Percentiles rank a stretch among this genome's conserved stretches.
phyloP scores from a whole-genome alignment of 2,888 invertebrate genomes.

The Platerodrilus igneus region DNA sequence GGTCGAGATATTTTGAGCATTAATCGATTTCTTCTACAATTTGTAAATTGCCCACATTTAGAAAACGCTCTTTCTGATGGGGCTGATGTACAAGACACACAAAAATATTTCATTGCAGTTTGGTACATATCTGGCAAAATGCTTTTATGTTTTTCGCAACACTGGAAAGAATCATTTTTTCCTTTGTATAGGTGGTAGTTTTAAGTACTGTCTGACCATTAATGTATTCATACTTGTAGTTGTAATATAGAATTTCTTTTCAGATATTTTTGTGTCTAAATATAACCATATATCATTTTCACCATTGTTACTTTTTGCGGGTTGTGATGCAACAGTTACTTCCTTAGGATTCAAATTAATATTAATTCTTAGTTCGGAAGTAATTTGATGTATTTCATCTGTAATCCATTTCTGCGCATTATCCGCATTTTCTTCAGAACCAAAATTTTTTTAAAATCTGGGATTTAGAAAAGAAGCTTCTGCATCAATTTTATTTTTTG shows the following conservation, averaged over 20 bases:
- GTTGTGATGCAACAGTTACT: no score
- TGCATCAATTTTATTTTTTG: no score
- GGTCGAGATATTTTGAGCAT: conserved; percentile 23
- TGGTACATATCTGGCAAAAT: conserved; percentile 27
- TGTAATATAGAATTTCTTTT: conserved; percentile 10
- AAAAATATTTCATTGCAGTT: conserved; percentile 25
- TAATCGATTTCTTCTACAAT: conserved; percentile 25
- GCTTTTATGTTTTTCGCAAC: conserved; percentile 25
- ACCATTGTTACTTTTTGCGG: no score
- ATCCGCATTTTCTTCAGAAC: background rate
- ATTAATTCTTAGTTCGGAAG: no score
- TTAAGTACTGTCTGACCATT: conserved; percentile 21
- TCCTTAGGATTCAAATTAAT: no score
- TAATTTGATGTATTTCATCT: no score
- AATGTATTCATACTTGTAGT: conserved; percentile 10
- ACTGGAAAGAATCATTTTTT: conserved; percentile 22
- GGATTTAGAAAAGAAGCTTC: no score
- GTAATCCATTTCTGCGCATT: background rate
- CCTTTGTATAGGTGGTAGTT: conserved; percentile 18
- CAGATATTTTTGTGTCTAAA: conserved; percentile 16
- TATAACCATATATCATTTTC: conserved; percentile 18
- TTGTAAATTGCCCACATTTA: conserved; percentile 29
- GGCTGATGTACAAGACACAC: conserved; percentile 29
- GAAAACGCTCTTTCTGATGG: conserved; percentile 32
- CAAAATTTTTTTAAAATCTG: background rate